These are phyloP conservation scores for Gorilla gorilla DNA, from an alignment of 2,113 vertebrate species.

Conservation along the genomic window DNA sequence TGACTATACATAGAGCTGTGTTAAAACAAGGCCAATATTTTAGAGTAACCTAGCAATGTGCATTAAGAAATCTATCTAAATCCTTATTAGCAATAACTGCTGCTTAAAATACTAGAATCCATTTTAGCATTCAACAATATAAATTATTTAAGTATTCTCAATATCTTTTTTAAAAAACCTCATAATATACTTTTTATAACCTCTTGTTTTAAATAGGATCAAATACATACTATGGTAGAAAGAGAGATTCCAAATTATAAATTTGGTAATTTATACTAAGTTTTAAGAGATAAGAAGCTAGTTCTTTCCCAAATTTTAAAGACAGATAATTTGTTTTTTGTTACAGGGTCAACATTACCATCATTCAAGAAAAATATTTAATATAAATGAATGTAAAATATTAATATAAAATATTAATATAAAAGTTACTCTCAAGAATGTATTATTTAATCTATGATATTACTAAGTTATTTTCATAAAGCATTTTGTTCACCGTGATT, in stretches of 20 bases:
- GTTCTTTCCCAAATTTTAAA: background rate
- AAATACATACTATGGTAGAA: background rate
- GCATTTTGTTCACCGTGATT: background rate
- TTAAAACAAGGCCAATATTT: background rate
- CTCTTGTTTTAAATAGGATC: no score
- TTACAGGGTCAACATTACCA: background rate
- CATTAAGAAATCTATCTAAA: slow-evolving; percentile 22
- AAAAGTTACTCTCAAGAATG: slow-evolving; percentile 24
- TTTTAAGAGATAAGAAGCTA: background rate
- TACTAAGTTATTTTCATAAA: slow-evolving; percentile 14
- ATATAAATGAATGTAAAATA: background rate
- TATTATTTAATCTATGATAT: background rate
- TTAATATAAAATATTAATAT: background rate
- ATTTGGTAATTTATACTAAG: slow-evolving; percentile 26
- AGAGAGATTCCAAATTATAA: background rate
- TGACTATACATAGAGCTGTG: background rate
- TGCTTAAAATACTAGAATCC: background rate
- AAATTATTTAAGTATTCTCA: background rate
- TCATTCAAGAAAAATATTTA: slow-evolving; percentile 24
- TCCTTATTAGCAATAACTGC: background rate
- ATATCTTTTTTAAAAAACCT: background rate
- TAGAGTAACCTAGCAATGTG: background rate
- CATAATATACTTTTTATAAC: background rate
- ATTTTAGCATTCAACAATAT: background rate
- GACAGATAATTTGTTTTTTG: background rate